These are phyloP conservation scores for Acipenser oxyrinchus DNA, from an alignment of 2,797 vertebrate genomes.

Conservation along the genomic window DNA sequence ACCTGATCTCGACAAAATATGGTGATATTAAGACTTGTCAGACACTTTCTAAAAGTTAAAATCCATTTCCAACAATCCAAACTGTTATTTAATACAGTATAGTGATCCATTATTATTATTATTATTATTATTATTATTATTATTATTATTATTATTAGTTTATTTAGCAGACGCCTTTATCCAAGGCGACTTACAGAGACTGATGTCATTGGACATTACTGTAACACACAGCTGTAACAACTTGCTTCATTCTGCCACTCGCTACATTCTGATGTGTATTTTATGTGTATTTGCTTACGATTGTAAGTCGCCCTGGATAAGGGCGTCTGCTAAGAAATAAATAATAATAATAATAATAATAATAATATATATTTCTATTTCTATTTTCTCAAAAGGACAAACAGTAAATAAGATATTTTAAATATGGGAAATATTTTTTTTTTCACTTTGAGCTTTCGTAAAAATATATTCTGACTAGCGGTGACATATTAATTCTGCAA, in stretches of 20 bases:
- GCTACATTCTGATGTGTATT: too few species aligned
- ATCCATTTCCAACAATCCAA: slow-evolving; percentile 29
- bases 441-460: too few species aligned
- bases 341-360: too few species aligned
- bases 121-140: too few species aligned
- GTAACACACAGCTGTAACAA: slow-evolving; percentile 7
- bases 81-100: slow-evolving; percentile 23
- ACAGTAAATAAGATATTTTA: background rate
- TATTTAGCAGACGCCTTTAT: too few species aligned
- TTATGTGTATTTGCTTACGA: too few species aligned
- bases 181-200: too few species aligned
- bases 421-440: too few species aligned
- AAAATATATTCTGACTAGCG: background rate
- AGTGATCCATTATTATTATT: slow-evolving; percentile 5
- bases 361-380: too few species aligned
- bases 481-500: background rate
- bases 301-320: too few species aligned
- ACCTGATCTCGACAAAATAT: background rate
- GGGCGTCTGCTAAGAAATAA: too few species aligned
- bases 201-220: slow-evolving; percentile 31
- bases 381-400: background rate
- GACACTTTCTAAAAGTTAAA: background rate
- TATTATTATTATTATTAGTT: too few species aligned
- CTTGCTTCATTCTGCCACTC: background rate
- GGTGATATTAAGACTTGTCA: background rate